A percentile compares a stretch with the other conserved stretches of the same genome.
Conservation (phyloP, 2,113 vertebrate genomes). For the Pomatostomus ruficeps region DNA sequence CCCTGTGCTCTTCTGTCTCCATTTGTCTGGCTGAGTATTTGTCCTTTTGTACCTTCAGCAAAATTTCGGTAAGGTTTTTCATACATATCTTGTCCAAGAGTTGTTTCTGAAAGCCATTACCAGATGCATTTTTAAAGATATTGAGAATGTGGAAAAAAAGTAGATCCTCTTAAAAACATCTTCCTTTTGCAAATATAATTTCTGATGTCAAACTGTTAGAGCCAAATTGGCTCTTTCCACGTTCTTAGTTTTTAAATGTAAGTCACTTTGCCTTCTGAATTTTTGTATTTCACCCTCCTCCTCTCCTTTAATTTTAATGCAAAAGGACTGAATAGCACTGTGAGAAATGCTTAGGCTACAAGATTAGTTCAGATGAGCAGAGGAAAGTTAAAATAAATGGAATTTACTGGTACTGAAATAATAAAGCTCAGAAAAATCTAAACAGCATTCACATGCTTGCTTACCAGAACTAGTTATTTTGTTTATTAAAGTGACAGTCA, state of each 20-base stretch:
- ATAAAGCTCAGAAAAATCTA: not conserved
- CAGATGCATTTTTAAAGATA: not conserved
- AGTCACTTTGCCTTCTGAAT: not conserved
- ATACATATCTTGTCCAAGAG: not conserved
- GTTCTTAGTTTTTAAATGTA: not conserved
- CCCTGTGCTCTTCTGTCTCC: constrained; percentile 2
- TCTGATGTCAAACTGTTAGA: not conserved
- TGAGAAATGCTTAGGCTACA: not conserved
- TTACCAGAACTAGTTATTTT: not conserved
- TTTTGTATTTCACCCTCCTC: not conserved
- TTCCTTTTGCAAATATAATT: not conserved
- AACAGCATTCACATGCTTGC: not conserved
- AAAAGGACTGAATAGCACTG: not conserved
- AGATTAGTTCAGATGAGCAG: not conserved
- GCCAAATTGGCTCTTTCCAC: not conserved
- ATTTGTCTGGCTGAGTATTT: constrained; percentile 10
- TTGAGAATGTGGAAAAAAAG: not conserved
- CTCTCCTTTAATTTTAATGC: not conserved
- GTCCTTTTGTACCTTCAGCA: constrained; percentile 9
- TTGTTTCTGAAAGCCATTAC: constrained; percentile 14
- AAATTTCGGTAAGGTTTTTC: constrained; percentile 12
- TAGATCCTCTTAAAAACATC: not conserved
- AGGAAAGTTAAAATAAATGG: not conserved
- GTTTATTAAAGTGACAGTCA: not conserved
- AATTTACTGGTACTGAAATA: not conserved